phyloP scores from a whole-genome alignment of 2,888 invertebrate species.

The Caenorhabditis imperialis region DNA sequence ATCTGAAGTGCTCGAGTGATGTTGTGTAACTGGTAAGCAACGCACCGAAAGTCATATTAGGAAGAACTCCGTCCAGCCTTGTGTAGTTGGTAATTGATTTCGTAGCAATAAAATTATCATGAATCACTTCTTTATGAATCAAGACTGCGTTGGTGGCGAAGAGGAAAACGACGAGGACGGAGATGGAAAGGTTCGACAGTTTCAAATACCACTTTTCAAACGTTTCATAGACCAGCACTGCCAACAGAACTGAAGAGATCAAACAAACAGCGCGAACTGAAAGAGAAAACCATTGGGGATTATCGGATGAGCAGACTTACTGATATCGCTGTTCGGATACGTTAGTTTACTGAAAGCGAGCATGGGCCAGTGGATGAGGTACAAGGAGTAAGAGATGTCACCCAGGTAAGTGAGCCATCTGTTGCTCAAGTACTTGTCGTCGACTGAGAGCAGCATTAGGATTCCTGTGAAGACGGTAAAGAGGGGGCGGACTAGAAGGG shows the following conservation, averaged over 20 bases:
- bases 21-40: not conserved
- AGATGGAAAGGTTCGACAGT: conserved; percentile 16
- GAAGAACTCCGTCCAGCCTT: conserved; percentile 21
- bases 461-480: conserved; percentile 37
- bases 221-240: conserved; percentile 23
- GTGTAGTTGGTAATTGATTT: conserved; percentile 4
- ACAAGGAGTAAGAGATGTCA: conserved; percentile 58
- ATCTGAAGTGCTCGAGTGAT: conserved; percentile 17
- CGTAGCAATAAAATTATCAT: not conserved
- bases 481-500: conserved; percentile 19
- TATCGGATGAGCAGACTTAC: no score
- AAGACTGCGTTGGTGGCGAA: conserved; percentile 2
- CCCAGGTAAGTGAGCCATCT: conserved; percentile 49
- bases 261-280: conserved; percentile 25
- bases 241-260: conserved; percentile 22
- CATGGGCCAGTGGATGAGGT: conserved; percentile 59
- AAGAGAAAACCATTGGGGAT: conserved; percentile 1
- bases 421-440: conserved; percentile 29
- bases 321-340: no score
- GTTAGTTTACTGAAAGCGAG: conserved; percentile 11
- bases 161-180: conserved; percentile 12
- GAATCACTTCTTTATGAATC: conserved; percentile 13
- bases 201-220: conserved; percentile 31
- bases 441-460: conserved; percentile 33
- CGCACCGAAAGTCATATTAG: conserved; percentile 27